Evolutionary conservation across 2,113 vertebrate species (phyloP).

Genomic region (Nothocercus julius): DNA sequence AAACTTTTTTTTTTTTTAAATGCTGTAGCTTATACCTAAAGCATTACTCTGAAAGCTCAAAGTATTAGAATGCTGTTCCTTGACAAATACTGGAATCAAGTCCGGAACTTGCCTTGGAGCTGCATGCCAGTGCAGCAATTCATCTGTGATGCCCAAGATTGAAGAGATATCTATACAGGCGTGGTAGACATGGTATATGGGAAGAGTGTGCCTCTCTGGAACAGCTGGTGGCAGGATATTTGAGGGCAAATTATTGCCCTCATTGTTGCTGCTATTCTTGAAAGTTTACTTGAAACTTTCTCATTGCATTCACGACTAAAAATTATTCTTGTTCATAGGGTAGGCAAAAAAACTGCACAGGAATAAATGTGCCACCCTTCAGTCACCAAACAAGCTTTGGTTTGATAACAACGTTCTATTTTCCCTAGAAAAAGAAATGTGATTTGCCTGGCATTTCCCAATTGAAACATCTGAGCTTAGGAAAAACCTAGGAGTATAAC

Average conservation of each 20-base stretch:
- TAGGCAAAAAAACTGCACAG: not conserved
- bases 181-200: not conserved
- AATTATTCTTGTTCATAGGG: not conserved
- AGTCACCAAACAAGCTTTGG: not conserved
- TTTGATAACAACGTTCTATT: not conserved
- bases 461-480: not conserved
- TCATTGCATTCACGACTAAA: not conserved
- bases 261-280: not conserved
- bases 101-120: not conserved
- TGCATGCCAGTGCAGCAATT: not conserved
- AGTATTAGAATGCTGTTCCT: not conserved
- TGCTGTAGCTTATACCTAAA: rapidly evolving
- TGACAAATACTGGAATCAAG: not conserved
- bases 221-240: not conserved
- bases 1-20: not conserved
- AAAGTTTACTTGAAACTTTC: not conserved
- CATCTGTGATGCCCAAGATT: not conserved
- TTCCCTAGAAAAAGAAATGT: not conserved
- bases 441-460: not conserved
- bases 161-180: rapidly evolving
- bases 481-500: not conserved
- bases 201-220: not conserved
- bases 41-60: not conserved
- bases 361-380: not conserved
- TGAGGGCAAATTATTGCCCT: too few relatives aligned